Percentiles rank a stretch among this genome's conserved stretches.
Evolutionary conservation across 2,113 vertebrate genomes (phyloP).

Genomic region (Neopipo cinnamomea): DNA sequence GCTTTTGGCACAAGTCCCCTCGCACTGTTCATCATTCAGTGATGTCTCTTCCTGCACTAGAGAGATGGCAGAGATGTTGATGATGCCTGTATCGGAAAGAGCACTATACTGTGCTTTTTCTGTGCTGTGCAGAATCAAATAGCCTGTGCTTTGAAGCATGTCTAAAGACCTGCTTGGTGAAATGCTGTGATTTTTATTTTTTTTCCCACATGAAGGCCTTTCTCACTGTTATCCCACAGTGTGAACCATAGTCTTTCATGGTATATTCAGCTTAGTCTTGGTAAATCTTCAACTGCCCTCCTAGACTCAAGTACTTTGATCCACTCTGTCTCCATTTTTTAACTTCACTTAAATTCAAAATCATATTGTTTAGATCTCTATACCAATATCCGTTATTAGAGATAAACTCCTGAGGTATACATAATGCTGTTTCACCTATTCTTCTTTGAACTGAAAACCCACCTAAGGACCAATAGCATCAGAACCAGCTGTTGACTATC

Average conservation of each 20-base stretch:
- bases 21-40: neutral
- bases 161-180: neutral
- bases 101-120: neutral
- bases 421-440: neutral
- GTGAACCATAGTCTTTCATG: neutral
- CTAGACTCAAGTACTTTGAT: neutral
- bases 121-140: neutral
- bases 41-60: neutral
- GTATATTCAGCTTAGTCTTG: neutral
- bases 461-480: neutral
- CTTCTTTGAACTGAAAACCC: neutral
- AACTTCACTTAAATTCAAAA: neutral
- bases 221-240: neutral
- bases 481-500: neutral
- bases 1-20: neutral
- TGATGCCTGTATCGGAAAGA: neutral
- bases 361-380: neutral
- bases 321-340: neutral
- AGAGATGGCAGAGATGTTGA: neutral
- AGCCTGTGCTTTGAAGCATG: neutral
- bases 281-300: neutral
- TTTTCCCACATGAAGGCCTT: neutral
- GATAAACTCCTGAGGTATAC: neutral
- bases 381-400: neutral
- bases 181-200: neutral